Percentiles rank a stretch among this genome's conserved stretches.
phyloP scores from a whole-genome alignment of 2,888 invertebrate genomes.

The Yponomeuta sedellus region DNA sequence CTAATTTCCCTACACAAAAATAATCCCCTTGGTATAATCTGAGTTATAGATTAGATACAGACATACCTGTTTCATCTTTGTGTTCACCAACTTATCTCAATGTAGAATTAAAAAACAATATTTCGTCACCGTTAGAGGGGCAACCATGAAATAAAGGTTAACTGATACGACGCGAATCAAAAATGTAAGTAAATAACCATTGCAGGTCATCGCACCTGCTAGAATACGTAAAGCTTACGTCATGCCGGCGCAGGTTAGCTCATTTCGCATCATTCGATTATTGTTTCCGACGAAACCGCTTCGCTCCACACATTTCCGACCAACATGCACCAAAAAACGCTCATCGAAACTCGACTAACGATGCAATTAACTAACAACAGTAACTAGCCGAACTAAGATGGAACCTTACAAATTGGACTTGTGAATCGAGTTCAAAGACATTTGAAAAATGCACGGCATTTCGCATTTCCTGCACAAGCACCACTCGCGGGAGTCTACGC shows the following conservation, averaged over 20 bases:
- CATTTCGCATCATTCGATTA: not conserved
- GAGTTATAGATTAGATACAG: no score
- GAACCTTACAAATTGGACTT: slow-evolving; percentile 18
- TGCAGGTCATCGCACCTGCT: not conserved
- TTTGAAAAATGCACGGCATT: slow-evolving; percentile 63
- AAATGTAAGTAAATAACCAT: not conserved
- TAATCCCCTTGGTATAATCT: no score
- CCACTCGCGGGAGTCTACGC: slow-evolving; percentile 47
- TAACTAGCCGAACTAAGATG: slow-evolving; percentile 16
- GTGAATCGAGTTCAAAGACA: slow-evolving; percentile 1
- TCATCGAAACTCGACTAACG: not conserved
- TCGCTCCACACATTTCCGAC: no score
- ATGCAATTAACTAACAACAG: slow-evolving; percentile 12
- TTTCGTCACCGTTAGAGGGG: not conserved
- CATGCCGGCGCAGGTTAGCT: not conserved
- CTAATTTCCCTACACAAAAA: no score
- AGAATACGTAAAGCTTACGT: not conserved
- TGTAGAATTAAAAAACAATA: not conserved
- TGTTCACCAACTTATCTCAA: no score
- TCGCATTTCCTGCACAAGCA: slow-evolving; percentile 61
- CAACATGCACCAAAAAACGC: no score
- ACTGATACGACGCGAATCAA: not conserved
- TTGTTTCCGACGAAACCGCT: not conserved
- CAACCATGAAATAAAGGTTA: slow-evolving; percentile 1
- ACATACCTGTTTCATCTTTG: no score